phyloP scores from a whole-genome alignment of 1,140 invertebrate genomes.

The Cyphomyrmex costatus region DNA sequence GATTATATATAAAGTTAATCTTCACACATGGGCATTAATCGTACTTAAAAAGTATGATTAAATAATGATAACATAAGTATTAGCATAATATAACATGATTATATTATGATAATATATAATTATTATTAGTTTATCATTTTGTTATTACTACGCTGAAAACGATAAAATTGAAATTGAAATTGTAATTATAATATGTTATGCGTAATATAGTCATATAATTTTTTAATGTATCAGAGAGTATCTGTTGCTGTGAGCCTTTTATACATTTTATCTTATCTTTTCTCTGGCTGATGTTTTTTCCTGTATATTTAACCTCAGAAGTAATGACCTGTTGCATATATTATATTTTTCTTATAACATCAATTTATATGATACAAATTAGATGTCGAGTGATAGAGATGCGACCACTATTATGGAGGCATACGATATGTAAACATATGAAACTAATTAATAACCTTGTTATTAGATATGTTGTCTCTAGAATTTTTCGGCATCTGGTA shows the following conservation, averaged over 20 bases:
- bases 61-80: no score
- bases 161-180: constrained; percentile 6
- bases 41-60: neutral
- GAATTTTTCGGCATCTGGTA: neutral
- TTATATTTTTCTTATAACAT: constrained; percentile 23
- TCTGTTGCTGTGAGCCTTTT: neutral
- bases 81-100: no score
- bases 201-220: neutral
- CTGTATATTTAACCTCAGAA: constrained; percentile 17
- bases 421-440: neutral
- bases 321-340: constrained; percentile 13
- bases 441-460: constrained; percentile 6
- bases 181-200: neutral
- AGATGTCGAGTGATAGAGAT: neutral
- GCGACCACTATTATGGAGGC: constrained; percentile 4
- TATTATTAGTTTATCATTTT: constrained; percentile 16
- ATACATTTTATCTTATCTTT: constrained; percentile 38
- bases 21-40: no score
- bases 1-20: no score
- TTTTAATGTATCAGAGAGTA: neutral
- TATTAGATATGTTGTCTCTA: constrained; percentile 5
- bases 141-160: neutral
- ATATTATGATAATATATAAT: neutral
- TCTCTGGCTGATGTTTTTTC: constrained; percentile 14
- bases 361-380: constrained; percentile 9